Evolutionary conservation across 2,113 vertebrate genomes (phyloP), one percentile per base, ranked within the genome.

Genomic region (Elephas maximus): DNA sequence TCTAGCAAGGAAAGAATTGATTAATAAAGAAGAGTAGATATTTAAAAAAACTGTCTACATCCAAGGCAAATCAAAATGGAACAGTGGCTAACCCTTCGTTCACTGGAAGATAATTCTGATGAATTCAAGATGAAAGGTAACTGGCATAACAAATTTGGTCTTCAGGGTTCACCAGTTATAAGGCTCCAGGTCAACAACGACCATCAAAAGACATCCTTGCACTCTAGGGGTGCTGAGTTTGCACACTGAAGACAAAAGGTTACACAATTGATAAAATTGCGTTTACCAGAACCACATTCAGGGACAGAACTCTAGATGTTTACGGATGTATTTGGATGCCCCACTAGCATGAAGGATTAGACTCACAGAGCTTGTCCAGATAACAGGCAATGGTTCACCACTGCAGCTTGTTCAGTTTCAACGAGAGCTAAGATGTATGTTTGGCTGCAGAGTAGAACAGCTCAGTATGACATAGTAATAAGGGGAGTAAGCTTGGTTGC

Each of bases 401-500:
- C 23, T 14, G 41, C 28, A 28, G 28, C 17, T 41, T 20, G n/a
- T 85, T 93, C 45, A 45, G 65, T 80, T 91, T 44, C 17, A 6
- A 41, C 18, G 62, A 37, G 53, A 53, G n/a, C 28, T 62, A 2
- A 44, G 73, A 90, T 48, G 28, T 67, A 26, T 12, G 78, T 93
- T 74, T 67, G 28, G 84, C 62, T 62, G 21, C 37, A 7, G 65
- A 88, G 48, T 60, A 23, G 51, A 51, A 67, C 44, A 67, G 69
- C 2, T 67, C 33, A 48, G 67, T 4, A 3, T 41, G 48, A 14
- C 10, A 2, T 18, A 28, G 2, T 2, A 41, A 37, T 37, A 37
- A 28, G 5, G 14, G 48, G 62, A 21, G 44, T 0, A 26, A 20
- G 15, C 0, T 1, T 11, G 5, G 4, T 14, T 57, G 3, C 23